phyloP scores from a whole-genome alignment of 2,888 invertebrate genomes.

The Emesis furor region DNA sequence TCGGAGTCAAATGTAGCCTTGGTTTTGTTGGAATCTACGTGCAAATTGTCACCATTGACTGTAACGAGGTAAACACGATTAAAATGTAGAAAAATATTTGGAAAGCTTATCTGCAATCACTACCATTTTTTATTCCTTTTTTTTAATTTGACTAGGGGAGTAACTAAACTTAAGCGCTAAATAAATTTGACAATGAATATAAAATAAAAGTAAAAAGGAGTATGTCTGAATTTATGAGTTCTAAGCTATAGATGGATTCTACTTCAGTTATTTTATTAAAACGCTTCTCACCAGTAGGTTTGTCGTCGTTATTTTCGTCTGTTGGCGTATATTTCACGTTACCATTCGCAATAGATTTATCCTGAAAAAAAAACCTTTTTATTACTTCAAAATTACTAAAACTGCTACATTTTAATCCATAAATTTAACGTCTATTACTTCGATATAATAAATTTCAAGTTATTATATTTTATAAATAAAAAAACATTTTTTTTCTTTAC shows the following conservation, averaged over 20 bases:
- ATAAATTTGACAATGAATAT: conserved; percentile 14
- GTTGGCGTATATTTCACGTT: conserved; percentile 85
- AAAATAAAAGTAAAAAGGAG: neutral
- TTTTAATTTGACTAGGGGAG: neutral
- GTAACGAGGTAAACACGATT: conserved; percentile 69
- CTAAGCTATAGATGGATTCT: conserved; percentile 15
- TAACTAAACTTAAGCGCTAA: conserved; percentile 12
- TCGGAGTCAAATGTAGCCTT: conserved; percentile 92
- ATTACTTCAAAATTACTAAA: no score
- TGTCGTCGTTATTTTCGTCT: conserved; percentile 80
- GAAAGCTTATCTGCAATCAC: conserved; percentile 5
- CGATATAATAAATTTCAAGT: no score
- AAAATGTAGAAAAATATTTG: conserved; percentile 16
- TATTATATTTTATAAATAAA: no score
- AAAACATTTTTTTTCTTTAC: no score
- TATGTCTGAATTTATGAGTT: conserved; percentile 14
- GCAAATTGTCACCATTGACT: conserved; percentile 88
- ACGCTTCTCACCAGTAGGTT: conserved; percentile 84
- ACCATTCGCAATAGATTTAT: conserved; percentile 86
- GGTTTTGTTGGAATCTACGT: conserved; percentile 90
- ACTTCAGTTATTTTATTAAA: conserved; percentile 16
- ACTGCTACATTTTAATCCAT: no score
- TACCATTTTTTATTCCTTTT: neutral
- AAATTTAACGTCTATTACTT: no score
- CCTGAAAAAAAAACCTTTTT: conserved; percentile 78